Evolutionary conservation across 2,113 vertebrate species (phyloP).

Genomic region (Grammomys dolichurus): DNA sequence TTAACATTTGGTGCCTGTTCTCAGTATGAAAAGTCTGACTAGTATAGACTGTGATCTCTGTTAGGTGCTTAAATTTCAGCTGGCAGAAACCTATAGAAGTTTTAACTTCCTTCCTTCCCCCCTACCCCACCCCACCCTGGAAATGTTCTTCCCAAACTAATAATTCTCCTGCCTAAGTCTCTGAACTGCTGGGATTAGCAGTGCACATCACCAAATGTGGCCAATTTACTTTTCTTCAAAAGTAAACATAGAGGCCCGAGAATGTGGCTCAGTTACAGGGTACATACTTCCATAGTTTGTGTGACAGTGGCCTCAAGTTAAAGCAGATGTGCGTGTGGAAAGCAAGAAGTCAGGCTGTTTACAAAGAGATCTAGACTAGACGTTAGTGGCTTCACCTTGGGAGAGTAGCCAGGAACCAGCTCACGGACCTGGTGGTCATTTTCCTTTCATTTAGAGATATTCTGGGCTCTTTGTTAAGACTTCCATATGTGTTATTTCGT

Average conservation of each 20-base stretch:
- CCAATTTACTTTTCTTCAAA: not conserved
- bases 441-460: not conserved
- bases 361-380: not conserved
- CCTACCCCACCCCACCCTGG: too few species aligned
- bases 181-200: not conserved
- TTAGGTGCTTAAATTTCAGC: not conserved
- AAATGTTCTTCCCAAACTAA: not conserved
- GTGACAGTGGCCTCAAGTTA: not conserved
- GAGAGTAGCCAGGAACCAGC: not conserved
- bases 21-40: not conserved
- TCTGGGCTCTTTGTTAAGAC: not conserved
- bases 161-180: not conserved
- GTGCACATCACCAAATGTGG: too few species aligned
- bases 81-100: not conserved
- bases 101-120: not conserved
- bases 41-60: not conserved
- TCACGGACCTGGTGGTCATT: rapidly evolving
- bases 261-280: not conserved
- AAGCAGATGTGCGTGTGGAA: not conserved
- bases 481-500: not conserved
- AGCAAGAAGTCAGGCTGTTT: not conserved
- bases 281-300: not conserved
- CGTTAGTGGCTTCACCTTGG: not conserved
- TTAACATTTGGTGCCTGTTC: not conserved
- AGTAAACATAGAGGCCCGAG: not conserved